Base-by-base conservation (phyloP, 2,797 vertebrate species). In the Nasua narica region DNA sequence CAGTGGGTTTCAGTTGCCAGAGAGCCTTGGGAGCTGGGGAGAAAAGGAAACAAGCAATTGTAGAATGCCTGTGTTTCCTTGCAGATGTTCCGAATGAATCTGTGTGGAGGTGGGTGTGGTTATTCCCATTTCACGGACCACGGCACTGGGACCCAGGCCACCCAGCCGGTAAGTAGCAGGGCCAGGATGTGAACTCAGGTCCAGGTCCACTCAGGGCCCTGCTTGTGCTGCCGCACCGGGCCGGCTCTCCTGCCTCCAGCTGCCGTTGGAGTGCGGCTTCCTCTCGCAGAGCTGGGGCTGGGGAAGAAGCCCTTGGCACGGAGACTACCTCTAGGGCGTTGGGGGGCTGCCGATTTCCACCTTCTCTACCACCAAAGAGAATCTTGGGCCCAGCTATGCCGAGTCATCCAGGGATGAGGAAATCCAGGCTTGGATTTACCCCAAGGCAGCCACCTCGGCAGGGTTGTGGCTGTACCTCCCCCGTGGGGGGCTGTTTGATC, bases 351-450 rank as follows among this genome's bases (percentile, higher is more conserved):
- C 3, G 40, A 50, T 46, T 62, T 79, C 77, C 8, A 48, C 46
- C 60, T 86, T 87, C 54, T 81, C 48, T 40, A 32, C 77, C n/a
- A 62, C 37, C 37, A 27, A 1, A 72, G 58, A 67, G 50, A 21
- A 40, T 9, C 69, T 69, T 86, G 60, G 54, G 69, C 81, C 35
- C 58, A 79, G 87, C 35, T 60, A 40, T 58, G 77, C 84, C 94
- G 85, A 96, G 90, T 91, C 95, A 92, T 77, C 9, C n/a, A 74
- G 72, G 60, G n/a, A 67, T 86, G 69, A 76, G 92, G 65, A 84
- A 95, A 90, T 77, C 21, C 91, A 87, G 78, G 50, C 93, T 90
- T 91, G 56, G 86, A 67, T 87, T 91, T 89, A 87, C n/a, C 69
- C 83, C 56, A 83, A 76, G 88, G 85, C 77, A 78, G 67, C 82